Evolutionary conservation across 1,140 invertebrate species (phyloP), one percentile per base, ranked within the genome.

Genomic region (Papilio xuthus): DNA sequence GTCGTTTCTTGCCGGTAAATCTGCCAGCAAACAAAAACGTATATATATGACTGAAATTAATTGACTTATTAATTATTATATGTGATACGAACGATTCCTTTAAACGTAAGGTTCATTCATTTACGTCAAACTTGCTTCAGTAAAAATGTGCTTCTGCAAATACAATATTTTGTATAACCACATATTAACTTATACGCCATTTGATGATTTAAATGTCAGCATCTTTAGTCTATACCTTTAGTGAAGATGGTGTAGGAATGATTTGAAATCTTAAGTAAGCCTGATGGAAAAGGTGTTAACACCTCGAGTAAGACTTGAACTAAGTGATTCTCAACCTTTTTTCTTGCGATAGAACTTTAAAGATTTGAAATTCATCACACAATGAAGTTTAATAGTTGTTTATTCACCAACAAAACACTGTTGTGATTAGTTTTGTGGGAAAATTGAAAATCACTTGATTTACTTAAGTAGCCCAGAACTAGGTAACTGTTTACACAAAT

Each of bases 21-120:
- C 72, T 74, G 72, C 47, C 72, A 74, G 72, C 42, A 74, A 74
- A 74, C 44, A 74, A 15, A 74, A 50, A 26, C 44, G 37, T 42
- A 12, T 9, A 71, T 42, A 37, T 26, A 70, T 18, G 15, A 23
- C 28, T 9, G 15, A 23, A 70, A 15, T 70, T n/a, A 63, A 20
- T 26, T 15, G 3, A 63, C 20, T 63, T 26, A 2, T 9, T 23
- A 18, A 6, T 18, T 47, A 18, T 56, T 23, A 47, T 47, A 56
- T 56, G n/a, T 56, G 53, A 56, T 56, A 6, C 44, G 12, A 47
- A 10, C 53, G n/a, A 23, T 23, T 56, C 2, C 1, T n/a, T 56
- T 56, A 56, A 4, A 56, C 20, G 20, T 9, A 56, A 56, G 9
- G 53, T 8, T 20, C 7, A 56, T 56, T 56, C n/a, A 56, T 20